These are phyloP conservation scores for Labeo calbasu DNA, from an alignment of 2,797 vertebrate genomes.

Conservation along the genomic window DNA sequence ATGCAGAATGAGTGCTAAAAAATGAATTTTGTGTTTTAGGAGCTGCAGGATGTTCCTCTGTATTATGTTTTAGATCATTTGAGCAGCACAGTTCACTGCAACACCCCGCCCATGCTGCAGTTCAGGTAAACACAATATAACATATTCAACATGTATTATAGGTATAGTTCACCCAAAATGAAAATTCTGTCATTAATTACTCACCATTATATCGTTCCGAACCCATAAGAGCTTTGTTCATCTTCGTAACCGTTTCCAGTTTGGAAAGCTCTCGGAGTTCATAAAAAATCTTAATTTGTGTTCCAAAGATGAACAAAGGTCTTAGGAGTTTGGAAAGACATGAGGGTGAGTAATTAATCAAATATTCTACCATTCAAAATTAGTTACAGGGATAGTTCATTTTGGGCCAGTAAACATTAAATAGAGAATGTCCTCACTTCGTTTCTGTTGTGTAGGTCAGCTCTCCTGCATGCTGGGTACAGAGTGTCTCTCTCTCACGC, in stretches of 20 bases:
- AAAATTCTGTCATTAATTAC: not conserved
- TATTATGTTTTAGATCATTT: slow-evolving; percentile 89
- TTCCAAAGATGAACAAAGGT: too few relatives aligned
- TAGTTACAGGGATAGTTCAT: too few relatives aligned
- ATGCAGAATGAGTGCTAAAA: not conserved
- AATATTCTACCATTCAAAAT: too few relatives aligned
- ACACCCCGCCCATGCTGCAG: slow-evolving; percentile 83
- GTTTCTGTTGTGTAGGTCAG: slow-evolving; percentile 77
- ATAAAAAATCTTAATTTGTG: too few relatives aligned
- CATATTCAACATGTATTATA: not conserved
- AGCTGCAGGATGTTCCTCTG: slow-evolving; percentile 86
- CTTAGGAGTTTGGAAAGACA: too few relatives aligned
- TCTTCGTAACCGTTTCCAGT: too few relatives aligned
- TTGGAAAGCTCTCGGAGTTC: too few relatives aligned
- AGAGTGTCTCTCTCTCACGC: slow-evolving; percentile 91
- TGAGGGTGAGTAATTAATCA: too few relatives aligned
- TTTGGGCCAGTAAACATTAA: not conserved
- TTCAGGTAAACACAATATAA: slow-evolving; percentile 69
- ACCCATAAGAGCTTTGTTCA: not conserved
- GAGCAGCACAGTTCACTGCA: slow-evolving; percentile 88
- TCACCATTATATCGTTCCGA: not conserved
- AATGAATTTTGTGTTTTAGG: slow-evolving; percentile 71
- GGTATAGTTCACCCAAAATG: not conserved
- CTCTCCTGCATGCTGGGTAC: slow-evolving; percentile 87
- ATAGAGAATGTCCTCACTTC: not conserved